These are phyloP conservation scores for Luehdorfia chinensis DNA, from an alignment of 1,140 invertebrate genomes.

Conservation along the genomic window DNA sequence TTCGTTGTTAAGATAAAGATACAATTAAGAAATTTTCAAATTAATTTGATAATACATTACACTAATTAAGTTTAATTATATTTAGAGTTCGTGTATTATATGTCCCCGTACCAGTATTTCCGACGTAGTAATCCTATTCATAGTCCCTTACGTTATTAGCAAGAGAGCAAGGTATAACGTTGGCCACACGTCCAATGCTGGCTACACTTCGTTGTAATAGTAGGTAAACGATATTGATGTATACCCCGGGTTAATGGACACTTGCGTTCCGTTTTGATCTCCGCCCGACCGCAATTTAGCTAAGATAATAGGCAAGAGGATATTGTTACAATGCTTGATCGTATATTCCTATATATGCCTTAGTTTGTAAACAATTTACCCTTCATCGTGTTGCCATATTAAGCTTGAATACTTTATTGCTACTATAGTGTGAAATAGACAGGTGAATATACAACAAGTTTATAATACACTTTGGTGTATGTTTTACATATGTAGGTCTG, in stretches of 20 bases:
- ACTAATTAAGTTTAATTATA: no score
- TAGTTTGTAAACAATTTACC: constrained; percentile 16
- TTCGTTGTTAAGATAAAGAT: no score
- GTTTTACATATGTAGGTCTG: no score
- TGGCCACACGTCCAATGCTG: constrained; percentile 6
- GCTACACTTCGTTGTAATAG: background rate
- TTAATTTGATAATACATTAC: no score
- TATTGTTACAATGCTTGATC: constrained; percentile 6
- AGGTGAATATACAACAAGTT: no score
- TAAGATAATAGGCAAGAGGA: constrained; percentile 2
- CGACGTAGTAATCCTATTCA: constrained; percentile 1
- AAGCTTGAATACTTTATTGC: constrained; percentile 5
- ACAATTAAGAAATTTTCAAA: no score
- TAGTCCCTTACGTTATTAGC: background rate
- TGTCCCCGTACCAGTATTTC: no score
- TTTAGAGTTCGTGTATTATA: no score
- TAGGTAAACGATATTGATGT: constrained; percentile 5
- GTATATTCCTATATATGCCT: constrained; percentile 3
- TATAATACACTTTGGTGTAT: no score
- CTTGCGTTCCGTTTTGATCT: background rate
- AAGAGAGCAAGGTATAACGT: background rate
- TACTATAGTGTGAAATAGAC: background rate
- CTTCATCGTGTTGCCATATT: constrained; percentile 7
- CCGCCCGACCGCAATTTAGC: background rate
- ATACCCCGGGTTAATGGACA: constrained; percentile 9